Evolutionary conservation across 2,888 invertebrate genomes (phyloP).

Genomic region (Harpagoxenus sublaevis): DNA sequence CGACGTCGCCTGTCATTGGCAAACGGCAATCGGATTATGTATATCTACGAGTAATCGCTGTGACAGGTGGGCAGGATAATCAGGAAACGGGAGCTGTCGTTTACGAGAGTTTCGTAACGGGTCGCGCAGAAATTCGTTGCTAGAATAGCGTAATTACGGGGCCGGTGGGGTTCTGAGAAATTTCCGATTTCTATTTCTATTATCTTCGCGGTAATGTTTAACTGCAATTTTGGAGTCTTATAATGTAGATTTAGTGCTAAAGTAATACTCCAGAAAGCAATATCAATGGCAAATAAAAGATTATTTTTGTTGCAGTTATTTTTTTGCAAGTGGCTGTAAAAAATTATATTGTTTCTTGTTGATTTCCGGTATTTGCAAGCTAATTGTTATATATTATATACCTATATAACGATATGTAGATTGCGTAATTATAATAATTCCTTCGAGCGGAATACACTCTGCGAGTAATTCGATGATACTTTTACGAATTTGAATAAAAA

Average conservation of each 20-base stretch:
- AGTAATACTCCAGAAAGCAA: not conserved
- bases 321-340: not conserved
- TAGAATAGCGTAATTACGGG: slow-evolving; percentile 53
- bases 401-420: not conserved
- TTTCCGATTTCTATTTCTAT: slow-evolving; percentile 42
- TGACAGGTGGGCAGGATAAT: slow-evolving; percentile 75
- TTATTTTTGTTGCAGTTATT: not conserved
- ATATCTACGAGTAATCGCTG: slow-evolving; percentile 71
- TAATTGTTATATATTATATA: not conserved
- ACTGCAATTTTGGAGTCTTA: not conserved
- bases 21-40: slow-evolving; percentile 76
- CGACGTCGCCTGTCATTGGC: slow-evolving; percentile 72
- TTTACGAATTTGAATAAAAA: not conserved
- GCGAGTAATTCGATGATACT: not conserved
- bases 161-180: slow-evolving; percentile 21
- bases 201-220: not conserved
- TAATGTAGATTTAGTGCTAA: not conserved
- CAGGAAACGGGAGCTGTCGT: slow-evolving; percentile 64
- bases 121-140: slow-evolving; percentile 34
- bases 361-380: not conserved
- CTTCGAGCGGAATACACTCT: not conserved
- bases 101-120: slow-evolving; percentile 55
- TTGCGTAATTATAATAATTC: not conserved
- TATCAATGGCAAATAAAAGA: not conserved
- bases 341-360: not conserved